A percentile compares a stretch with the other conserved stretches of the same genome.
Evolutionary conservation across 2,888 invertebrate genomes (phyloP).

Genomic region (Eupithecia abbreviata): DNA sequence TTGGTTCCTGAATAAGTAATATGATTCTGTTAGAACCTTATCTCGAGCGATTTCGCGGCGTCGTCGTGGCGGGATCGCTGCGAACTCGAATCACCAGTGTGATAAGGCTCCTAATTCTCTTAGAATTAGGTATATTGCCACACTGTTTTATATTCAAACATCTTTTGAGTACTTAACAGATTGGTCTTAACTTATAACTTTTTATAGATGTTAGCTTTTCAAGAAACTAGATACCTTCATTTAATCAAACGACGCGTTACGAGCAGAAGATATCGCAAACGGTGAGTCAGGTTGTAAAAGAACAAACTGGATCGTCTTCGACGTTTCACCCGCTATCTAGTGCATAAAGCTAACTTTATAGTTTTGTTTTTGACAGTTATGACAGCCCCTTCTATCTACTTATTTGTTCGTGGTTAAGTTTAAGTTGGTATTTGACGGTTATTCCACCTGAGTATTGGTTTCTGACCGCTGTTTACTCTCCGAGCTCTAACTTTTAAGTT

Average conservation of each 20-base stretch:
- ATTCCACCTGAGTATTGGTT: slow-evolving; percentile 73
- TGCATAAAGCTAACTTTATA: slow-evolving; percentile 82
- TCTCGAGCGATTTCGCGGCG: no score
- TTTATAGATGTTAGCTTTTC: background rate
- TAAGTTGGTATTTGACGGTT: slow-evolving; percentile 73
- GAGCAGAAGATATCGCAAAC: slow-evolving; percentile 50
- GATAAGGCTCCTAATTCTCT: no score
- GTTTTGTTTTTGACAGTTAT: slow-evolving; percentile 85
- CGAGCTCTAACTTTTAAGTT: slow-evolving; percentile 14
- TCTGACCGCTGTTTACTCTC: slow-evolving; percentile 61
- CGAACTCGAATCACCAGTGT: no score
- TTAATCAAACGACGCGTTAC: slow-evolving; percentile 41
- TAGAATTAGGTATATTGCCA: no score
- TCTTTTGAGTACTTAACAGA: no score
- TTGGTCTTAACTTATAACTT: no score
- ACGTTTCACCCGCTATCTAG: slow-evolving; percentile 79
- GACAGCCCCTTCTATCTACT: slow-evolving; percentile 79
- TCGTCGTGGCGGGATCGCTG: no score
- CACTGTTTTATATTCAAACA: no score
- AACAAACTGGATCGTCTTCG: slow-evolving; percentile 76
- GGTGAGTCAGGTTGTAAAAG: slow-evolving; percentile 62
- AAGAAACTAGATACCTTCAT: background rate
- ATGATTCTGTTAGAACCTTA: no score
- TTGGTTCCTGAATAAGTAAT: no score
- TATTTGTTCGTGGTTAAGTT: slow-evolving; percentile 82